Conservation (phyloP, 1,140 invertebrate genomes). For the Caenorhabditis remanei region DNA sequence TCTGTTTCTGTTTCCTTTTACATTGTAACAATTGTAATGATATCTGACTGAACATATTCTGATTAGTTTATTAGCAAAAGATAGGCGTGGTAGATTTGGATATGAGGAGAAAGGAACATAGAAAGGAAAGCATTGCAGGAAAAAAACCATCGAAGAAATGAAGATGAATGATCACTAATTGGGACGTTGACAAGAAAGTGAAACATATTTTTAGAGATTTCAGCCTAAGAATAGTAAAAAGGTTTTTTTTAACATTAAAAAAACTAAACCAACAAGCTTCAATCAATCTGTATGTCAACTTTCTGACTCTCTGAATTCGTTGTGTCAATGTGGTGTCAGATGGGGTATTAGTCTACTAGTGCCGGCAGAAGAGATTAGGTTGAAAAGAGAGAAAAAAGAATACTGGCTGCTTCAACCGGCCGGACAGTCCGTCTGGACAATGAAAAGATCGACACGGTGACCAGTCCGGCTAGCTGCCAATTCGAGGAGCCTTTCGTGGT, state of each 20-base stretch:
- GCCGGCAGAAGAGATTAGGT: constrained; percentile 33
- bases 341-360: constrained; percentile 48
- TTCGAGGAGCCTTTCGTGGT: constrained; percentile 36
- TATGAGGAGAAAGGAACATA: background rate
- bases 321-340: constrained; percentile 33
- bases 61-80: background rate
- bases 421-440: constrained; percentile 18
- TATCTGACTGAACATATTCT: constrained; percentile 27
- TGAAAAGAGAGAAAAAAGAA: constrained; percentile 25
- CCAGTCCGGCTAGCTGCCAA: constrained; percentile 2
- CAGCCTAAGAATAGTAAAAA: too few relatives aligned
- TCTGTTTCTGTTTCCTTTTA: background rate
- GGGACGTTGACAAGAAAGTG: too few relatives aligned
- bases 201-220: too few relatives aligned
- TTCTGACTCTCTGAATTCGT: background rate
- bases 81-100: constrained; percentile 15
- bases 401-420: constrained; percentile 47
- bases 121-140: constrained; percentile 1
- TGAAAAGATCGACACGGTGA: constrained; percentile 50
- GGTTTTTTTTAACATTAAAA: background rate
- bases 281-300: background rate
- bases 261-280: constrained; percentile 12
- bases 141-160: background rate
- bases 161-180: background rate
- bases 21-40: constrained; percentile 51